These are phyloP conservation scores for Tragelaphus eurycerus DNA, from an alignment of 2,797 vertebrate genomes.

Conservation along the genomic window DNA sequence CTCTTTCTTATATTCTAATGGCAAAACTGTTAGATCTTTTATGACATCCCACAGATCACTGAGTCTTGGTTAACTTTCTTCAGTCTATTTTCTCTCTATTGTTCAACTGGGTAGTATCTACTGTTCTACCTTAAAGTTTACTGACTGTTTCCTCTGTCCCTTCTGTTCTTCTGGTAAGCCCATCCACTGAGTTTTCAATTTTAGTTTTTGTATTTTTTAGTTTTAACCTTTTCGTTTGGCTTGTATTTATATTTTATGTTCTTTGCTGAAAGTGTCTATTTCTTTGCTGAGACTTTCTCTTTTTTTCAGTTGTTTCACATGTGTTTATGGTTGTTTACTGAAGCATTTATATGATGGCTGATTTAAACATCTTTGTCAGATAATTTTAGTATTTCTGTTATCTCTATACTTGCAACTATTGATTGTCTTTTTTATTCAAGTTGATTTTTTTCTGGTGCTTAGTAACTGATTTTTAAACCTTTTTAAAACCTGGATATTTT, in stretches of 20 bases:
- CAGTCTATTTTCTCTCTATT: background rate
- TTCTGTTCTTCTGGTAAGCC: background rate
- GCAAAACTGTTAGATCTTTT: background rate
- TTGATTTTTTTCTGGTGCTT: background rate
- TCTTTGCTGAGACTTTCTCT: background rate
- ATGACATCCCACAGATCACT: background rate
- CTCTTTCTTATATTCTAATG: background rate
- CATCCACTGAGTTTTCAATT: background rate
- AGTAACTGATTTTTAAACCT: background rate
- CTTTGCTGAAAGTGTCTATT: background rate
- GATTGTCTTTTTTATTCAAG: background rate
- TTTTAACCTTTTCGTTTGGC: background rate
- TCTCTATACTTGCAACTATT: background rate
- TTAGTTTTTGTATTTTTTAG: background rate
- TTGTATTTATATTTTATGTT: background rate
- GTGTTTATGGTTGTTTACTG: background rate
- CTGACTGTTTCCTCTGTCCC: background rate
- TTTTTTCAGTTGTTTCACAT: background rate
- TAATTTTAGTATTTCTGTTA: background rate
- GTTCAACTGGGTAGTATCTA: background rate
- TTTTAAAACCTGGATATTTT: background rate
- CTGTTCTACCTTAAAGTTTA: background rate
- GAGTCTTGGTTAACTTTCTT: background rate
- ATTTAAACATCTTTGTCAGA: background rate
- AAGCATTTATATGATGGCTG: background rate